A percentile compares a stretch with the other conserved stretches of the same genome.
Evolutionary conservation across 2,797 vertebrate genomes (phyloP).

Genomic region (Anabacerthia variegaticeps): DNA sequence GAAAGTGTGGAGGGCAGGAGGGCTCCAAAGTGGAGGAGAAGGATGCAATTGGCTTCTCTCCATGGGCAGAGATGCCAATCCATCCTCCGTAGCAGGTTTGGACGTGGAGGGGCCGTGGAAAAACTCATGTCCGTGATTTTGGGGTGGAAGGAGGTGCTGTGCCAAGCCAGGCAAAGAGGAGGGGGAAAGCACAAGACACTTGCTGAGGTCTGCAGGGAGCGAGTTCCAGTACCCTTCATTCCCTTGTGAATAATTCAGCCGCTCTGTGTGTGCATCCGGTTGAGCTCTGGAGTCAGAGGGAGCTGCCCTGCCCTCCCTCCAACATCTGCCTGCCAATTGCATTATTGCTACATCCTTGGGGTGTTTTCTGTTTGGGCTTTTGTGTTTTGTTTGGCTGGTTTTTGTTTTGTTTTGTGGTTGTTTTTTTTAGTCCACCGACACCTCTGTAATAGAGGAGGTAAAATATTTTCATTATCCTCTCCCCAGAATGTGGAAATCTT

Average conservation of each 20-base stretch:
- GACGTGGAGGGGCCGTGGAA: neutral
- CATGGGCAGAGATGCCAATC: neutral
- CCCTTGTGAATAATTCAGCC: neutral
- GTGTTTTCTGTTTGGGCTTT: neutral
- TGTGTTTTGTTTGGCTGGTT: neutral
- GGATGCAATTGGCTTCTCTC: neutral
- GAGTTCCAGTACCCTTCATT: neutral
- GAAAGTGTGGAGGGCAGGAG: neutral
- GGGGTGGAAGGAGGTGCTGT: neutral
- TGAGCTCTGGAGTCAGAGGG: neutral
- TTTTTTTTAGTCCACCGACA: conserved; percentile 18
- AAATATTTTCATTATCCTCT: conserved; percentile 79
- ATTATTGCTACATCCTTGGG: neutral
- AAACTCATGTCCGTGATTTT: fast-evolving
- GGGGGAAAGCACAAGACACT: neutral
- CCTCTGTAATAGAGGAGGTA: conserved; percentile 63
- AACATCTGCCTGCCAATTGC: neutral
- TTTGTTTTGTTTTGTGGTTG: neutral
- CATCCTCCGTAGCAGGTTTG: neutral
- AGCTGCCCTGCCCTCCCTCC: neutral
- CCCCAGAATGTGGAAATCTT: conserved; percentile 74
- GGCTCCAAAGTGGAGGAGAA: neutral
- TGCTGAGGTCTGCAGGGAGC: neutral
- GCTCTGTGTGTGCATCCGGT: neutral
- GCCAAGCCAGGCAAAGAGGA: neutral